These are phyloP conservation scores for Pavo muticus DNA, from an alignment of 2,113 vertebrate species.

Conservation along the genomic window DNA sequence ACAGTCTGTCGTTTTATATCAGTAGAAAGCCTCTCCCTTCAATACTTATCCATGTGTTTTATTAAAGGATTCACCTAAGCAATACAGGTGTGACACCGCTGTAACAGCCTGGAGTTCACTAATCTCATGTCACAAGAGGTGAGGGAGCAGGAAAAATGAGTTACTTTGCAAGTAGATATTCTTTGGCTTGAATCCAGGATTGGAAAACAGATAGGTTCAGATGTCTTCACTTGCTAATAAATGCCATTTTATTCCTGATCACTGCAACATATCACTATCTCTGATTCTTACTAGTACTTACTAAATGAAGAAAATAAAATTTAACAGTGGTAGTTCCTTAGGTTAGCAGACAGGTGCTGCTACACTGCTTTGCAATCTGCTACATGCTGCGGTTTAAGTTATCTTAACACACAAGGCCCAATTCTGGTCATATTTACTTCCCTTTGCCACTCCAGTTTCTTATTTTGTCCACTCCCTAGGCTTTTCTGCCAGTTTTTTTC, in stretches of 20 bases:
- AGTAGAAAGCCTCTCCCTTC: not conserved
- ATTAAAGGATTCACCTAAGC: not conserved
- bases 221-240: slow-evolving; percentile 11
- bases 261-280: not conserved
- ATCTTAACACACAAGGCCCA: not conserved
- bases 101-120: not conserved
- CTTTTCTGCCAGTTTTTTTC: not conserved
- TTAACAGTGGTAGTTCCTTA: not conserved
- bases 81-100: not conserved
- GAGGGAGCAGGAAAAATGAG: not conserved
- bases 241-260: not conserved
- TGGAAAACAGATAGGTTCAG: not conserved
- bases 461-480: not conserved
- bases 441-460: not conserved
- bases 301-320: not conserved
- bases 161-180: not conserved
- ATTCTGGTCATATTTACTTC: not conserved
- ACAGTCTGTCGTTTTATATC: not conserved
- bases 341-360: slow-evolving; percentile 53
- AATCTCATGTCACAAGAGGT: not conserved
- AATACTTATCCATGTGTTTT: not conserved
- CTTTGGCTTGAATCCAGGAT: slow-evolving; percentile 11
- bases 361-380: slow-evolving; percentile 21
- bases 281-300: not conserved
- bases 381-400: not conserved